Percentiles rank a stretch among this genome's conserved stretches.
These are phyloP conservation scores for Athalia rosae DNA, from an alignment of 2,888 invertebrate genomes.

Conservation along the genomic window DNA sequence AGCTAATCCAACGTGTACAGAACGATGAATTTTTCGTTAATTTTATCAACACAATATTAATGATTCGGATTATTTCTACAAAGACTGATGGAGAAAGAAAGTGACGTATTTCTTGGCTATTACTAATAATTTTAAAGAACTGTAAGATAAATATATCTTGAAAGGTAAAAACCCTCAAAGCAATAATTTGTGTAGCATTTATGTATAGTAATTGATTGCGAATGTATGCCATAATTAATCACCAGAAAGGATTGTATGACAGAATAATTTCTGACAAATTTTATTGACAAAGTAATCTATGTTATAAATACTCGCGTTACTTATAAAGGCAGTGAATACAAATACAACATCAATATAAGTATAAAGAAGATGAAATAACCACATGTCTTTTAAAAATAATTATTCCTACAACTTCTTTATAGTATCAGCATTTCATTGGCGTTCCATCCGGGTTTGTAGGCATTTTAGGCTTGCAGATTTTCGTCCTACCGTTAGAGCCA, in stretches of 20 bases:
- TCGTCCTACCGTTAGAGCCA: slow-evolving; percentile 85
- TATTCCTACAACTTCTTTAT: slow-evolving; percentile 47
- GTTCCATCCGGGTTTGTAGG: slow-evolving; percentile 86
- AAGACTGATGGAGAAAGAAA: slow-evolving; percentile 33
- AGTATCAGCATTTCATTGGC: slow-evolving; percentile 77
- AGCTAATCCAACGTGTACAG: slow-evolving; percentile 25
- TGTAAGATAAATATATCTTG: slow-evolving; percentile 14
- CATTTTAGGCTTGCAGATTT: slow-evolving; percentile 87
- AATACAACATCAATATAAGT: slow-evolving; percentile 20
- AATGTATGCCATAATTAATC: slow-evolving; percentile 15
- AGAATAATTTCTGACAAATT: not conserved
- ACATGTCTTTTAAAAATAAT: slow-evolving; percentile 27
- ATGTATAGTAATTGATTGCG: slow-evolving; percentile 31
- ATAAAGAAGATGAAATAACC: not conserved
- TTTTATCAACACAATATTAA: not conserved
- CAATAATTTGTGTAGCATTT: slow-evolving; percentile 29
- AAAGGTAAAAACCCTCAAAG: slow-evolving; percentile 14
- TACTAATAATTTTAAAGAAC: slow-evolving; percentile 31
- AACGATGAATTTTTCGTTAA: not conserved
- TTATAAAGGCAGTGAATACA: slow-evolving; percentile 31
- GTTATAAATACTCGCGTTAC: slow-evolving; percentile 32
- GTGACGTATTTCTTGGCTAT: slow-evolving; percentile 30
- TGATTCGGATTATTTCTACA: slow-evolving; percentile 15
- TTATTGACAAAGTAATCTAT: slow-evolving; percentile 12
- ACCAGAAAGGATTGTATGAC: not conserved